Evolutionary conservation across 2,888 invertebrate genomes (phyloP).

Genomic region (Pandemis heparana): DNA sequence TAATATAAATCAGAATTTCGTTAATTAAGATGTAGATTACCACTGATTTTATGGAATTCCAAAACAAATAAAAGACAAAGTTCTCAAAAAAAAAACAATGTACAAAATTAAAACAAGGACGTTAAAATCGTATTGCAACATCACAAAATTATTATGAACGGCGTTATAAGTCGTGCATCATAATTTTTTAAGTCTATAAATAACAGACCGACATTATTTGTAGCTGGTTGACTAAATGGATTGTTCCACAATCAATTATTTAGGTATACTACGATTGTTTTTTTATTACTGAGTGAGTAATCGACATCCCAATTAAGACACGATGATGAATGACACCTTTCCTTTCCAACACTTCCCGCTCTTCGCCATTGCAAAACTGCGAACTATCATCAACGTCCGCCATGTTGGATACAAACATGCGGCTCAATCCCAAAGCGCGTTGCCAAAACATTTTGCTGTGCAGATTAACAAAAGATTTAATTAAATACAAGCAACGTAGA

Average conservation of each 20-base stretch:
- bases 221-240: too few relatives aligned
- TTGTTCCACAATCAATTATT: too few relatives aligned
- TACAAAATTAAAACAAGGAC: not conserved
- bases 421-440: conserved; percentile 18
- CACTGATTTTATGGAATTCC: not conserved
- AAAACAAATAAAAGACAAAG: not conserved
- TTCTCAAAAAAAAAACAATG: not conserved
- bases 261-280: too few relatives aligned
- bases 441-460: conserved; percentile 23
- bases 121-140: not conserved
- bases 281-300: not conserved
- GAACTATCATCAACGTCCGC: conserved; percentile 1
- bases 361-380: conserved; percentile 7
- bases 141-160: not conserved
- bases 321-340: conserved; percentile 14
- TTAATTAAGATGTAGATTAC: conserved; percentile 13
- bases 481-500: conserved; percentile 41
- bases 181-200: not conserved
- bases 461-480: conserved; percentile 9
- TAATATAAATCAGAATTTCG: not conserved
- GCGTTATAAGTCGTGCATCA: not conserved
- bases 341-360: conserved; percentile 10
- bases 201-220: too few relatives aligned
- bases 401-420: conserved; percentile 18
- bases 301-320: conserved; percentile 9